phyloP scores from a whole-genome alignment of 2,113 vertebrate genomes.

The Litocranius walleri region DNA sequence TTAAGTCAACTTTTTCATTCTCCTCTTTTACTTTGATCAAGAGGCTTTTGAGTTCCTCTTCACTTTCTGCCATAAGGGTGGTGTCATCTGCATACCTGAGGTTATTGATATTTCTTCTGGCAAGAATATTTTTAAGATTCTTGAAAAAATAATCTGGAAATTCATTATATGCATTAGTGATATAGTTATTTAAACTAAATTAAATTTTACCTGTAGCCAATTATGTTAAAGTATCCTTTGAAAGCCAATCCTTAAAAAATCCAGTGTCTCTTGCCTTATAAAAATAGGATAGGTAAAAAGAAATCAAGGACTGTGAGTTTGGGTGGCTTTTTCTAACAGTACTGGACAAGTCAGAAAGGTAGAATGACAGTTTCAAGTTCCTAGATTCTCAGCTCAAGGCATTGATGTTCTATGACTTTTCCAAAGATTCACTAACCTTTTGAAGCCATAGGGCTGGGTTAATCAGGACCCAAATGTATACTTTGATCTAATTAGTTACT shows the following conservation, averaged over 20 bases:
- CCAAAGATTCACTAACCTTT: neutral
- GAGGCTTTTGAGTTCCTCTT: too few relatives aligned
- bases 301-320: neutral
- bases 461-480: neutral
- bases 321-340: neutral
- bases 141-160: neutral
- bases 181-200: neutral
- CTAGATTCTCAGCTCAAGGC: neutral
- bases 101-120: too few relatives aligned
- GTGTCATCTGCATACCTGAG: too few relatives aligned
- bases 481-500: neutral
- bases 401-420: neutral
- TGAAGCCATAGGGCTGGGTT: neutral
- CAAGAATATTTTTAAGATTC: neutral
- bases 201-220: neutral
- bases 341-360: neutral
- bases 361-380: neutral
- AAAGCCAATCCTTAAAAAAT: neutral
- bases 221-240: neutral
- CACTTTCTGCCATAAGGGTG: too few relatives aligned
- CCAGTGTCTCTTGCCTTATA: neutral
- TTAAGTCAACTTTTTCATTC: too few relatives aligned
- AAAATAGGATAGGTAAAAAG: neutral
- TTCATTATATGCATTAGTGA: neutral
- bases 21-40: too few relatives aligned